These are phyloP conservation scores for Scaptomyza cyrtandrae DNA, from an alignment of 2,888 invertebrate genomes.

Conservation along the genomic window DNA sequence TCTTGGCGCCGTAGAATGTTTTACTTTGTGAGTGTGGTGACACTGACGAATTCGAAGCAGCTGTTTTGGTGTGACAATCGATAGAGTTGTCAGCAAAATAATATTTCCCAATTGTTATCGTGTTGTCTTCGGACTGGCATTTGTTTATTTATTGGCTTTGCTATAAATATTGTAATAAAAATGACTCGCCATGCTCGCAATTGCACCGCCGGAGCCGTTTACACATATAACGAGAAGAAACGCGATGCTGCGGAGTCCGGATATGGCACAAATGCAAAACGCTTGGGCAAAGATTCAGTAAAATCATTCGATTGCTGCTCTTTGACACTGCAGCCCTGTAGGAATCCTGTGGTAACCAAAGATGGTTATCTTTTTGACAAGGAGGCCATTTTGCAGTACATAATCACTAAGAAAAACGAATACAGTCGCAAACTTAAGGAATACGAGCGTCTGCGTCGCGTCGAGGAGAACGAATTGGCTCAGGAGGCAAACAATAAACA, in stretches of 20 bases:
- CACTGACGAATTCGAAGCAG: constrained; percentile 12
- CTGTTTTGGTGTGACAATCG: constrained; percentile 9
- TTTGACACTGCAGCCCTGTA: constrained; percentile 97
- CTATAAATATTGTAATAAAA: constrained; percentile 16
- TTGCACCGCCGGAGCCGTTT: constrained; percentile 98
- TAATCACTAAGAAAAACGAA: constrained; percentile 96
- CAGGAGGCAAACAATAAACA: constrained; percentile 85
- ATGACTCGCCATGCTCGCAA: constrained; percentile 99
- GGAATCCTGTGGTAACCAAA: constrained; percentile 94
- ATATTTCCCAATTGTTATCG: constrained; percentile 9
- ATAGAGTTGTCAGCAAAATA: constrained; percentile 3
- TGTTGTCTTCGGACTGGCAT: not conserved
- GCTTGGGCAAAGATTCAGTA: constrained; percentile 90
- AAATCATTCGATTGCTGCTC: constrained; percentile 99
- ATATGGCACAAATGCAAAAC: constrained; percentile 90
- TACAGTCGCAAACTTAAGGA: constrained; percentile 95
- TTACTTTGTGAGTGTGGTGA: constrained; percentile 3
- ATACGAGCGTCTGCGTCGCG: constrained; percentile 94
- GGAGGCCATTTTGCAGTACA: constrained; percentile 97
- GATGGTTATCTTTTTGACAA: constrained; percentile 98
- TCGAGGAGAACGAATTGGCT: constrained; percentile 89
- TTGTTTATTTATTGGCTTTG: constrained; percentile 27
- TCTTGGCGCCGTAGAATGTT: not conserved
- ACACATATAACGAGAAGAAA: constrained; percentile 98
- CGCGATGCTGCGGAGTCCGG: constrained; percentile 97